Evolutionary conservation across 35 echinoderm and acorn worm species (phyloP).

Genomic region (Lytechinus variegatus): DNA sequence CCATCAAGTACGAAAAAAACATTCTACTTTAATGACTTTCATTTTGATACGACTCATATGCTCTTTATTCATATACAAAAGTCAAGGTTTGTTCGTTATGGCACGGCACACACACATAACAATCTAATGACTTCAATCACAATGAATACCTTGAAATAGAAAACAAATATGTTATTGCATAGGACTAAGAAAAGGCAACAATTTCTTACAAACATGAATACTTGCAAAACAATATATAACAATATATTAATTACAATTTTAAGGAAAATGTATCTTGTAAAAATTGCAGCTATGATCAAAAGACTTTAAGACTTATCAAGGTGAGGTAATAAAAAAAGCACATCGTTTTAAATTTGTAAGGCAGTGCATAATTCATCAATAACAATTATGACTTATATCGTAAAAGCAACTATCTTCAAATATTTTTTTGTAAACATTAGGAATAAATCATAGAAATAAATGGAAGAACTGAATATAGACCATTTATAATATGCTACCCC

Average conservation of each 20-base stretch:
- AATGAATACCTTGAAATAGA: background rate
- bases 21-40: no score
- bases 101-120: background rate
- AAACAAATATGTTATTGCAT: background rate
- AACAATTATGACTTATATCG: no score
- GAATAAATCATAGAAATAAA: no score
- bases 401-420: no score
- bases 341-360: background rate
- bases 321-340: background rate
- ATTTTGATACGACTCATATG: no score
- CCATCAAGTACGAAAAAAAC: no score
- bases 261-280: no score
- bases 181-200: background rate
- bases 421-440: no score
- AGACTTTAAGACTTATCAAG: background rate
- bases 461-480: no score
- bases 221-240: background rate
- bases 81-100: background rate
- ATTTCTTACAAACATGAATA: background rate
- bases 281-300: background rate
- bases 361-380: no score
- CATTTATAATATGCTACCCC: no score
- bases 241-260: no score
- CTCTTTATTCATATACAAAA: background rate
- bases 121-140: background rate